These are phyloP conservation scores for Ornithorhynchus anatinus DNA, from an alignment of 2,113 vertebrate species.

Conservation along the genomic window DNA sequence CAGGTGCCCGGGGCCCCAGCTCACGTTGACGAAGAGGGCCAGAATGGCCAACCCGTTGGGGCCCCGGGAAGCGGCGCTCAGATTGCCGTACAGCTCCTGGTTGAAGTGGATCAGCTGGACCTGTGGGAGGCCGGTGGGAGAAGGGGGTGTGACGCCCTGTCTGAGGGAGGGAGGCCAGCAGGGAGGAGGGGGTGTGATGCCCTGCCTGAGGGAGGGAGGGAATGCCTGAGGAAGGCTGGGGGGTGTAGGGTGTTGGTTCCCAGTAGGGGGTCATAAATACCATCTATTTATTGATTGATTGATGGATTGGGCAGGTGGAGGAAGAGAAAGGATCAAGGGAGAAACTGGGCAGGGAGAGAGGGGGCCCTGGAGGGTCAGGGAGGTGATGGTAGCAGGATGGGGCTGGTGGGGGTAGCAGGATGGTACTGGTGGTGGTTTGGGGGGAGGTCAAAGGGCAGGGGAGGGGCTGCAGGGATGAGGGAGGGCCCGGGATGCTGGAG, in stretches of 20 bases:
- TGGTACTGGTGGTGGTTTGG: neutral
- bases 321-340: neutral
- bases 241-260: too few relatives aligned
- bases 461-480: neutral
- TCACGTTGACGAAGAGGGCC: conserved; percentile 70
- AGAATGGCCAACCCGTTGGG: conserved; percentile 71
- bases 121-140: conserved; percentile 47
- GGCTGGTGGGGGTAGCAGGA: neutral
- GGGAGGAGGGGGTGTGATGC: neutral
- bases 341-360: neutral
- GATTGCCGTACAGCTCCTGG: conserved; percentile 69
- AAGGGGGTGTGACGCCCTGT: neutral
- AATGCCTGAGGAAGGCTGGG: too few relatives aligned
- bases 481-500: neutral
- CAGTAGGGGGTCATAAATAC: neutral
- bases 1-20: neutral
- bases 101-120: conserved; percentile 74
- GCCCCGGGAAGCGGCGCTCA: conserved; percentile 64
- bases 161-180: too few relatives aligned
- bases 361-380: neutral
- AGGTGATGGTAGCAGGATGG: neutral
- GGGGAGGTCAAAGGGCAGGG: neutral
- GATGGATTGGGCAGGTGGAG: too few relatives aligned
- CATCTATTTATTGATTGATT: neutral
- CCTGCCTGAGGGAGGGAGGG: too few relatives aligned